These are phyloP conservation scores for Andricus quercusramuli DNA, from an alignment of 2,888 invertebrate genomes.

Conservation along the genomic window DNA sequence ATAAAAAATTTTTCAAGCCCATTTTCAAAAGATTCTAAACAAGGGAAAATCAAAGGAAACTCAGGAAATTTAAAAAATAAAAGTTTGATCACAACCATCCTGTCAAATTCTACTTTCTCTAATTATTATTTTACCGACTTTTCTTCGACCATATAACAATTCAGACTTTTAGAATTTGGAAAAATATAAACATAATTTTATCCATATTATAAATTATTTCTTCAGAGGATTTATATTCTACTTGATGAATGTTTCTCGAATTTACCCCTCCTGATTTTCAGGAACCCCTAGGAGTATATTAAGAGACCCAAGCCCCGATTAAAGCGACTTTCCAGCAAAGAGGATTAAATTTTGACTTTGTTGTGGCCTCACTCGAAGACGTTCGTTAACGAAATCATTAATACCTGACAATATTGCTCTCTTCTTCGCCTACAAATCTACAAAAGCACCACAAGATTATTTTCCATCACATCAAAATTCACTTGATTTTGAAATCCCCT, in stretches of 20 bases:
- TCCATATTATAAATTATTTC: too few relatives aligned
- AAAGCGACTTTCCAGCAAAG: conserved; percentile 47
- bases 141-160: too few relatives aligned
- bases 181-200: too few relatives aligned
- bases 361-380: conserved; percentile 58
- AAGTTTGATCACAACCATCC: too few relatives aligned
- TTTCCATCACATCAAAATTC: not conserved
- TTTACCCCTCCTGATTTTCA: not conserved
- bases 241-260: not conserved
- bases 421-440: conserved; percentile 37
- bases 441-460: conserved; percentile 54
- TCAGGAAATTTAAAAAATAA: too few relatives aligned
- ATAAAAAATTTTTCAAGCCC: too few relatives aligned
- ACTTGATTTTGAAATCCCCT: not conserved
- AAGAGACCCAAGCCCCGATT: conserved; percentile 40
- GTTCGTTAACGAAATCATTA: conserved; percentile 59
- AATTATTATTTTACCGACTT: too few relatives aligned
- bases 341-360: conserved; percentile 59
- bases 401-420: conserved; percentile 35
- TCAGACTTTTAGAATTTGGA: too few relatives aligned
- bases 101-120: too few relatives aligned
- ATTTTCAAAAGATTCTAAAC: too few relatives aligned
- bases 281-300: conserved; percentile 40
- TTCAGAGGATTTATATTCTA: not conserved
- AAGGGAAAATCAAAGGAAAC: too few relatives aligned